Evolutionary conservation across 2,113 vertebrate genomes (phyloP), one percentile per base, ranked within the genome.

Genomic region (Hippocampus mohnikei): DNA sequence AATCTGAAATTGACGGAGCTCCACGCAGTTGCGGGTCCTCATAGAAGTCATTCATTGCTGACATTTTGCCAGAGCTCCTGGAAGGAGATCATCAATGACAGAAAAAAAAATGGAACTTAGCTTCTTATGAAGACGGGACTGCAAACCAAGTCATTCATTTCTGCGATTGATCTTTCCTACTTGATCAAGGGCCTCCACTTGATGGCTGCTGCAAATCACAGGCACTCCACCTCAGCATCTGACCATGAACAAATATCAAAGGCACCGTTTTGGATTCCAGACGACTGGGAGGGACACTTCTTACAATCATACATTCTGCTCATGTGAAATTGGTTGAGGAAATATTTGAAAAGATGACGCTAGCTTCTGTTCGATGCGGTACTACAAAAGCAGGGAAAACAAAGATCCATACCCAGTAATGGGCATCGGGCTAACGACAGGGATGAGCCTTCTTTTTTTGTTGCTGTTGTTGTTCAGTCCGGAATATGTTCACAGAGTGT

Each of bases 71-170:
- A 74, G 76, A 82, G 75, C 71, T 84, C 82, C 83, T 75, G 71
- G 71, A 73, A 74, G 85, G 77, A 70, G 80, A 85, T 87, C 64
- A 7, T 56, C 82, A 50, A 84, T 88, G 89, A 86, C 82, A 87
- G 78, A 48, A 48, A 48, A 21, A 73, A 48, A 21, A 89, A 73
- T 88, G 72, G 84, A 88, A 85, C 68, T 66, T 10, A 53, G 78
- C 80, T 82, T 78, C 66, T 67, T 50, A 40, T 74, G 79, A 88
- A 90, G 79, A 76, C 67, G 73, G 64, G 69, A 46, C 27, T 46
- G 78, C 85, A 87, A 88, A 76, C 87, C 77, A 85, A 81, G 74
- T 82, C 74, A 88, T 91, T 87, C 58, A 77, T 87, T 88, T 88
- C 73, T 56, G 68, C 81, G 69, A 70, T 80, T 82, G 69, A 87